These are phyloP conservation scores for Zaprionus davidi DNA, from an alignment of 1,140 invertebrate genomes.

Conservation along the genomic window DNA sequence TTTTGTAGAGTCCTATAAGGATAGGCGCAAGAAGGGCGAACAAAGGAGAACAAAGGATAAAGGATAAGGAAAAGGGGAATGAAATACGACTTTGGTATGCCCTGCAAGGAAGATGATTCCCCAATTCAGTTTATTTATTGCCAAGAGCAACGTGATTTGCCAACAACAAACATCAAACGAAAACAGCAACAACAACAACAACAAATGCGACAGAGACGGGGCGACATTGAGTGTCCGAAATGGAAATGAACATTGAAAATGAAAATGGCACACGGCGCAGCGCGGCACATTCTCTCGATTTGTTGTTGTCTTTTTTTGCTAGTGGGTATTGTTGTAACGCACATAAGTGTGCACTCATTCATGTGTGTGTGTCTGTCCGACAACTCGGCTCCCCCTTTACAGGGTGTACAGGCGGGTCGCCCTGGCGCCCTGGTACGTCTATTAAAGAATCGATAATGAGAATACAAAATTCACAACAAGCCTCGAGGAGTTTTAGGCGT, in stretches of 20 bases:
- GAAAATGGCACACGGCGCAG: slow-evolving; percentile 21
- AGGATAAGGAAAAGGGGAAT: neutral
- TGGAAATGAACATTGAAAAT: slow-evolving; percentile 55
- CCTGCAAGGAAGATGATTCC: neutral
- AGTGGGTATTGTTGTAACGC: neutral
- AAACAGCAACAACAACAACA: neutral
- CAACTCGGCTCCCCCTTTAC: neutral
- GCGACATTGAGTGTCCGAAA: slow-evolving; percentile 45
- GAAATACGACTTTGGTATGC: neutral
- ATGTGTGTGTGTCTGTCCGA: slow-evolving; percentile 9
- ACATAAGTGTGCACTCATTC: neutral
- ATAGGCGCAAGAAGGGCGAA: neutral
- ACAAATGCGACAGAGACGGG: slow-evolving; percentile 10
- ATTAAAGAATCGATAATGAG: slow-evolving; percentile 50
- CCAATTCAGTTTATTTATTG: slow-evolving; percentile 18
- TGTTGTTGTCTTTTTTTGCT: slow-evolving; percentile 10
- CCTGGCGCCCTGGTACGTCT: slow-evolving; percentile 13
- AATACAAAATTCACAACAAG: slow-evolving; percentile 28
- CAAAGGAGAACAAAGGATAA: neutral
- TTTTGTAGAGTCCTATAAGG: neutral
- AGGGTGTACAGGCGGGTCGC: slow-evolving; percentile 6
- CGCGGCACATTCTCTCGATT: neutral
- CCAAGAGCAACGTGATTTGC: slow-evolving; percentile 6
- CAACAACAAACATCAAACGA: slow-evolving; percentile 15
- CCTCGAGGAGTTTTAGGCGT: slow-evolving; percentile 11